Evolutionary conservation across 2,113 vertebrate species (phyloP).

Genomic region (Tragelaphus strepsiceros): DNA sequence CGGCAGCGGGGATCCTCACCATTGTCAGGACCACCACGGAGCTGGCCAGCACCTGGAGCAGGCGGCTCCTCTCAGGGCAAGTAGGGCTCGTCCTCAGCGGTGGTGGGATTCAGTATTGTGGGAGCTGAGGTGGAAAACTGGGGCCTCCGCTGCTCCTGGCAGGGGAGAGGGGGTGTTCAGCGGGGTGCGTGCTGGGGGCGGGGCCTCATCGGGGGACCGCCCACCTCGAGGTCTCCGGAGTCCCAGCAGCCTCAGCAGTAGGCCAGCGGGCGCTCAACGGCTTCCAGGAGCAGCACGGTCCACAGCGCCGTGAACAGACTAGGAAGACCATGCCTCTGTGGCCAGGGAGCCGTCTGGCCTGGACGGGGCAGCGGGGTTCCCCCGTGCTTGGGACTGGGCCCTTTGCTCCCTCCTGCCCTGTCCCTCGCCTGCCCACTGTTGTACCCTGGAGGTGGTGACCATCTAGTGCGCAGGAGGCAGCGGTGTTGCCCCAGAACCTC

Average conservation of each 20-base stretch:
- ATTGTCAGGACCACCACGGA: slow-evolving; percentile 67
- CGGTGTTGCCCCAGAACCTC: neutral
- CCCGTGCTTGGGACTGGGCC: neutral
- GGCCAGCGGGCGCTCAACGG: slow-evolving; percentile 4
- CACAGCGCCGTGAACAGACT: slow-evolving; percentile 76
- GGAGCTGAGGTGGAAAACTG: slow-evolving; percentile 70
- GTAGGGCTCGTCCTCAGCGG: slow-evolving; percentile 62
- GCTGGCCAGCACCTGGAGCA: slow-evolving; percentile 38
- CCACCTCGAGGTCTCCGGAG: slow-evolving; percentile 73
- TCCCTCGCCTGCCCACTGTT: rapidly evolving
- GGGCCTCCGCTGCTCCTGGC: slow-evolving; percentile 68
- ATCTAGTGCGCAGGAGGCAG: neutral
- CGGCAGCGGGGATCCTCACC: neutral
- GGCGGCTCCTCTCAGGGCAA: slow-evolving; percentile 45
- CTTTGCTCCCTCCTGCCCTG: rapidly evolving
- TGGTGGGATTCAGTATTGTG: slow-evolving; percentile 66
- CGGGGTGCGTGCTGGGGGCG: rapidly evolving
- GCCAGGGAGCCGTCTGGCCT: slow-evolving; percentile 74
- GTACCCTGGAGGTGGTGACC: neutral
- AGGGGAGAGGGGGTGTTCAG: neutral
- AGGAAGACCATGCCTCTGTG: slow-evolving; percentile 71
- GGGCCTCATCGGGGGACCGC: rapidly evolving
- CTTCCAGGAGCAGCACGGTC: slow-evolving; percentile 76
- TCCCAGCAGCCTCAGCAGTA: slow-evolving; percentile 74
- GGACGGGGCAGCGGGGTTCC: rapidly evolving